phyloP scores from a whole-genome alignment of 2,797 vertebrate species.

The Clarias laeviceps region DNA sequence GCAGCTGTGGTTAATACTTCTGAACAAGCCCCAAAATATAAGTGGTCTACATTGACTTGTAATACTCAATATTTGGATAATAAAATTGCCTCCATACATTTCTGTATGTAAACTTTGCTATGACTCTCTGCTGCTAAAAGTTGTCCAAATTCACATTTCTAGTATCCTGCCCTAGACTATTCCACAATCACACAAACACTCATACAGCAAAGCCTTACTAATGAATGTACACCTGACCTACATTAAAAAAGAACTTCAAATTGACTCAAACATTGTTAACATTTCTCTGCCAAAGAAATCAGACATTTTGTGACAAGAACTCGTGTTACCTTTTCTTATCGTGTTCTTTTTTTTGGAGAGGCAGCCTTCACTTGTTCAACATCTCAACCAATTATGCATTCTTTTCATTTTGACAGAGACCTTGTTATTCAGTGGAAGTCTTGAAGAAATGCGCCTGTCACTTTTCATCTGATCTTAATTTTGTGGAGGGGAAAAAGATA shows the following conservation, averaged over 20 bases:
- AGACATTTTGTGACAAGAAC: neutral
- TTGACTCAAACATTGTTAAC: neutral
- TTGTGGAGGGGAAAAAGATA: slow-evolving; percentile 45
- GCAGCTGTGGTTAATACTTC: neutral
- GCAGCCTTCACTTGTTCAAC: slow-evolving; percentile 9
- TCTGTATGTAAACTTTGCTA: neutral
- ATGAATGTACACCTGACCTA: slow-evolving; percentile 6
- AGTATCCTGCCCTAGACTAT: neutral
- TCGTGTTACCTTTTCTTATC: neutral
- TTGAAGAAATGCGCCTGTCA: slow-evolving; percentile 59
- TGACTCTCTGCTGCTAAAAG: neutral
- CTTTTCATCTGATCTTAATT: slow-evolving; percentile 59
- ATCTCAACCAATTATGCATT: slow-evolving; percentile 24
- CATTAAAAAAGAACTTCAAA: neutral
- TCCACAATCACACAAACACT: neutral
- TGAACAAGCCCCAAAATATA: neutral
- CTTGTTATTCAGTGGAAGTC: slow-evolving; percentile 18
- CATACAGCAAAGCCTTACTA: neutral
- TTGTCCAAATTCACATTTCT: neutral
- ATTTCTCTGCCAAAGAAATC: neutral
- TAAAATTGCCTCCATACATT: neutral
- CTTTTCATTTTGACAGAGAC: slow-evolving; percentile 28
- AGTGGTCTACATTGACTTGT: neutral
- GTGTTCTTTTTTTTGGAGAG: neutral
- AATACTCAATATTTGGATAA: neutral